Conservation (phyloP, 2,113 vertebrate genomes). For the Gadus chalcogrammus region DNA sequence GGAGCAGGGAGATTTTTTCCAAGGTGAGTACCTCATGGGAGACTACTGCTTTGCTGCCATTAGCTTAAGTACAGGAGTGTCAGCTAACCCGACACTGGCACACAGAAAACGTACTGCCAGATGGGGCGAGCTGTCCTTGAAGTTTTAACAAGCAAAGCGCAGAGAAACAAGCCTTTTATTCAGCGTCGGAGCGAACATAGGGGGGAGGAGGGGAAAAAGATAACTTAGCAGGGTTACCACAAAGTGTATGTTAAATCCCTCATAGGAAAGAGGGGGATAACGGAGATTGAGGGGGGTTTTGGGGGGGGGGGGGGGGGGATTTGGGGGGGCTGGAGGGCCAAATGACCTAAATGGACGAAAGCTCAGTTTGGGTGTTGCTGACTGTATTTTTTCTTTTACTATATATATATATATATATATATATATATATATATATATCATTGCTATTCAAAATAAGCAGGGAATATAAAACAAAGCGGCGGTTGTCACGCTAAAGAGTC, state of each 20-base stretch:
- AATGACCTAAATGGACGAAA: constrained; percentile 73
- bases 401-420: too few species aligned
- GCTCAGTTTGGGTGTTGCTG: constrained; percentile 78
- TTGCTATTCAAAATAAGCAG: constrained; percentile 69
- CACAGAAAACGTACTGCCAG: constrained; percentile 76
- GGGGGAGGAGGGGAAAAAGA: constrained; percentile 69
- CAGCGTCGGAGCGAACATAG: constrained; percentile 47
- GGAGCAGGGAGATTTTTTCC: constrained; percentile 65
- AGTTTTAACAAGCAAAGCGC: constrained; percentile 74
- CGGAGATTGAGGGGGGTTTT: constrained; percentile 59
- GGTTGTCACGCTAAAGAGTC: constrained; percentile 76
- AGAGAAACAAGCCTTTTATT: constrained; percentile 77
- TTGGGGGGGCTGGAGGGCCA: constrained; percentile 46
- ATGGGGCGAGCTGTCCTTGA: constrained; percentile 78
- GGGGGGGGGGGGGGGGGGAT: constrained; percentile 3
- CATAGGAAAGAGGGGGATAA: constrained; percentile 73
- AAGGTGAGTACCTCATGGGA: constrained; percentile 72
- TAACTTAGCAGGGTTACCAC: constrained; percentile 79
- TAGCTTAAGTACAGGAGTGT: constrained; percentile 76
- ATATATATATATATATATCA: constrained; percentile 36
- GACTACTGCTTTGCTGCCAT: constrained; percentile 68
- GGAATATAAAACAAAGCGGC: constrained; percentile 76
- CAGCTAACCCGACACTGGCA: constrained; percentile 76
- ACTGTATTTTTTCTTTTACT: constrained; percentile 65
- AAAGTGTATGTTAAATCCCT: constrained; percentile 79